Conservation (phyloP, 1,140 invertebrate genomes). For the Ganaspis sp. region DNA sequence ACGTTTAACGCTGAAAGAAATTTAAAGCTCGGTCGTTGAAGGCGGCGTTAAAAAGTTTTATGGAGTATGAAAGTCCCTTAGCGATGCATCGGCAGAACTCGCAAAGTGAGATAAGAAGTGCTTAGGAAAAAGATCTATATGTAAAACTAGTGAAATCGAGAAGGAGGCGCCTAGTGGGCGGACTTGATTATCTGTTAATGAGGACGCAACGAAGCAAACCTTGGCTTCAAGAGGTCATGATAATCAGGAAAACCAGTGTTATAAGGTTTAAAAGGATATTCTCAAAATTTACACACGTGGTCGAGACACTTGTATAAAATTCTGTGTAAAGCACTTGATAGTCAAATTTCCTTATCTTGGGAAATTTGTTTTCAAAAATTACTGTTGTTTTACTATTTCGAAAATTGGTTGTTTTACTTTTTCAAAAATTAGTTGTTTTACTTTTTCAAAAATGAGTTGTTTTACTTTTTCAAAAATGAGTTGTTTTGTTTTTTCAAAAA, state of each 20-base stretch:
- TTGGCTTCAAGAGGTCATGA: slow-evolving; percentile 2
- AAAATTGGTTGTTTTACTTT: no score
- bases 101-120: slow-evolving; percentile 41
- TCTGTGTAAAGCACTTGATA: background rate
- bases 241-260: slow-evolving; percentile 27
- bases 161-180: slow-evolving; percentile 26
- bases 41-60: slow-evolving; percentile 44
- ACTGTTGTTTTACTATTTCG: no score
- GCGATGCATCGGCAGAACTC: slow-evolving; percentile 38
- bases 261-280: background rate
- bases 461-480: no score
- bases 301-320: background rate
- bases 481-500: no score
- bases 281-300: background rate
- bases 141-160: slow-evolving; percentile 18
- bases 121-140: slow-evolving; percentile 36
- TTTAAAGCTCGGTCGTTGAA: slow-evolving; percentile 11
- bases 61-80: slow-evolving; percentile 43
- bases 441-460: no score
- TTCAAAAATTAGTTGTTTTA: no score
- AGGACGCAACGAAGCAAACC: slow-evolving; percentile 32
- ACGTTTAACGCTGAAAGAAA: background rate
- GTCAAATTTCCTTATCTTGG: background rate
- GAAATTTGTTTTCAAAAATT: no score
- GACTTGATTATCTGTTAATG: slow-evolving; percentile 38